phyloP scores from a whole-genome alignment of 2,797 vertebrate genomes.

The Pangasius sanitwongsei region DNA sequence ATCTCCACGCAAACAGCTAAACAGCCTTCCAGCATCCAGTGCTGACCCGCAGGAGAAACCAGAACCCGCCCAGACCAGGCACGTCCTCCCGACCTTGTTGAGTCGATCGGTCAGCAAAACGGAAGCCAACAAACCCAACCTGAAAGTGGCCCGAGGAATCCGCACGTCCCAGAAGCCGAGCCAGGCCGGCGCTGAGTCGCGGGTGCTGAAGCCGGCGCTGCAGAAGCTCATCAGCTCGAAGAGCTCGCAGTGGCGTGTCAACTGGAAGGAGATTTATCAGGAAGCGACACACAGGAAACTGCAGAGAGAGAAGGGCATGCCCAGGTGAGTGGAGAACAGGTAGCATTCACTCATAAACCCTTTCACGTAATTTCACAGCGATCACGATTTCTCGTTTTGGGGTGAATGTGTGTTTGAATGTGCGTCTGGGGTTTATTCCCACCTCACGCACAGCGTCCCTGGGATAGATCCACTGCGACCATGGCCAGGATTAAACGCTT shows the following conservation, averaged over 20 bases:
- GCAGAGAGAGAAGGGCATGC: slow-evolving; percentile 75
- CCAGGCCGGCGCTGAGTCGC: slow-evolving; percentile 71
- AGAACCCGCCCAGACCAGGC: slow-evolving; percentile 71
- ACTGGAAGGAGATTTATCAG: slow-evolving; percentile 81
- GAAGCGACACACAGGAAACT: slow-evolving; percentile 79
- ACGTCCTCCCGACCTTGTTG: slow-evolving; percentile 76
- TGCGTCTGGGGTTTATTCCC: no score
- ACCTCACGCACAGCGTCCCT: no score
- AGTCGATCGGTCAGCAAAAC: slow-evolving; percentile 74
- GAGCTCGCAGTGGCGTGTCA: slow-evolving; percentile 69
- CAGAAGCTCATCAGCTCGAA: slow-evolving; percentile 76
- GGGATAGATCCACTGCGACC: background rate
- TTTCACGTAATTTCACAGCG: background rate
- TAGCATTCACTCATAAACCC: background rate
- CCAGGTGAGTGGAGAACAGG: slow-evolving; percentile 78
- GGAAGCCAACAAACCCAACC: slow-evolving; percentile 73
- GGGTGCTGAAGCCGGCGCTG: slow-evolving; percentile 73
- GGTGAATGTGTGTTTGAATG: no score
- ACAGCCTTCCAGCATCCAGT: slow-evolving; percentile 55
- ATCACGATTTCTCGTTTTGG: no score
- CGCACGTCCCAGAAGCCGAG: slow-evolving; percentile 71
- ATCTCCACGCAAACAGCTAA: background rate
- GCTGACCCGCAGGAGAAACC: background rate
- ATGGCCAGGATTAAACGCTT: no score
- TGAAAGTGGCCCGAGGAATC: slow-evolving; percentile 75